phyloP scores from a whole-genome alignment of 2,797 vertebrate genomes.

The Pipistrellus kuhlii region DNA sequence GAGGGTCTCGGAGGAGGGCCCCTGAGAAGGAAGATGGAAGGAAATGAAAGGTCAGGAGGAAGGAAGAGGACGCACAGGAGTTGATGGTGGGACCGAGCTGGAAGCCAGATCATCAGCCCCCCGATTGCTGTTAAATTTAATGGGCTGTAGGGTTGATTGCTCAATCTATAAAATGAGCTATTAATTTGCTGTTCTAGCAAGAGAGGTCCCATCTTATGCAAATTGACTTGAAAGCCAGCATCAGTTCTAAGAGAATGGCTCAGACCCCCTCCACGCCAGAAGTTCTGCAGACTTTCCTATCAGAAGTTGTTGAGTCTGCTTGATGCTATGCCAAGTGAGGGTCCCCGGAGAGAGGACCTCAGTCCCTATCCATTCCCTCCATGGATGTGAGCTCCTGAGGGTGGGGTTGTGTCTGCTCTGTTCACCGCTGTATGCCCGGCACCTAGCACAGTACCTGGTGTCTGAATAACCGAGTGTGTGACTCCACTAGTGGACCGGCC shows the following conservation, averaged over 20 bases:
- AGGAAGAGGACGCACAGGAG: slow-evolving; percentile 69
- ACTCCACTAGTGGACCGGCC: no score
- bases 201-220: slow-evolving; percentile 85
- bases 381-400: neutral
- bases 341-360: neutral
- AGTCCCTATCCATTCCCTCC: neutral
- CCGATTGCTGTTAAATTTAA: slow-evolving; percentile 87
- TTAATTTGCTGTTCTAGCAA: slow-evolving; percentile 88
- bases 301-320: accelerated
- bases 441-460: neutral
- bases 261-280: slow-evolving; percentile 38
- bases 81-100: slow-evolving; percentile 71
- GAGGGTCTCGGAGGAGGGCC: slow-evolving; percentile 58
- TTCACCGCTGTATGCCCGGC: neutral
- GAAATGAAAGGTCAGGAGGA: slow-evolving; percentile 79
- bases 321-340: neutral
- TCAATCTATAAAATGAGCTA: slow-evolving; percentile 87
- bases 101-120: slow-evolving; percentile 78
- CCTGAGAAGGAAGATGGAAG: slow-evolving; percentile 69
- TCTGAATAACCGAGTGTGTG: neutral
- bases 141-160: slow-evolving; percentile 88
- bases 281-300: slow-evolving; percentile 49
- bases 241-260: slow-evolving; percentile 58
- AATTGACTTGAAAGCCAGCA: slow-evolving; percentile 83
- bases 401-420: neutral